Evolutionary conservation across 2,113 vertebrate species (phyloP).

Genomic region (Indicator maculatus): DNA sequence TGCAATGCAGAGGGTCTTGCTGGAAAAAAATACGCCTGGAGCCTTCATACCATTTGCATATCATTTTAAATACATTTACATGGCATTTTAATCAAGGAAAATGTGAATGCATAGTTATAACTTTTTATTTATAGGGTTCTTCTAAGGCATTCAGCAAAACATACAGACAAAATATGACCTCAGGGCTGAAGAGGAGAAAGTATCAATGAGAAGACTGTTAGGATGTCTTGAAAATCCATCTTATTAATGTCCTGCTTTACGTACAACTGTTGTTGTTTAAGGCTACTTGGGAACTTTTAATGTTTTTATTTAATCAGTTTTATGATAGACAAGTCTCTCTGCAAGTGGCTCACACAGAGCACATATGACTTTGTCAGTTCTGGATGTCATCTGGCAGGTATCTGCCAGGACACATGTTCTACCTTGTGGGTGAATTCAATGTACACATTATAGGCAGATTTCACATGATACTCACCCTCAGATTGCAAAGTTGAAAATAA

Average conservation of each 20-base stretch:
- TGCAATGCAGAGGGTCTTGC: conserved; percentile 30
- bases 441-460: background rate
- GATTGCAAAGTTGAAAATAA: background rate
- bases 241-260: conserved; percentile 17
- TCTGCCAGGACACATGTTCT: background rate
- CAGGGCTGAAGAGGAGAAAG: background rate
- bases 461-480: background rate
- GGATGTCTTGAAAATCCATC: conserved; percentile 8
- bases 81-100: conserved; percentile 63
- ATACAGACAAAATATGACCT: conserved; percentile 46
- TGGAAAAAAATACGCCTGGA: conserved; percentile 35
- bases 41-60: conserved; percentile 51
- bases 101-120: conserved; percentile 32
- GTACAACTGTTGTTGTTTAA: background rate
- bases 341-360: background rate
- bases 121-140: conserved; percentile 57
- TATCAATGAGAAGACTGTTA: background rate
- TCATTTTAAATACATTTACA: conserved; percentile 65
- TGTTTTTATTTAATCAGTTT: conserved; percentile 1
- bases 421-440: background rate
- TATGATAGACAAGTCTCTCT: background rate
- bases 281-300: background rate
- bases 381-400: background rate
- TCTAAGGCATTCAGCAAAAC: conserved; percentile 25
- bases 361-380: background rate